Base-by-base conservation (phyloP, 2,113 vertebrate genomes). In the Cyphomyrus discorhynchus region DNA sequence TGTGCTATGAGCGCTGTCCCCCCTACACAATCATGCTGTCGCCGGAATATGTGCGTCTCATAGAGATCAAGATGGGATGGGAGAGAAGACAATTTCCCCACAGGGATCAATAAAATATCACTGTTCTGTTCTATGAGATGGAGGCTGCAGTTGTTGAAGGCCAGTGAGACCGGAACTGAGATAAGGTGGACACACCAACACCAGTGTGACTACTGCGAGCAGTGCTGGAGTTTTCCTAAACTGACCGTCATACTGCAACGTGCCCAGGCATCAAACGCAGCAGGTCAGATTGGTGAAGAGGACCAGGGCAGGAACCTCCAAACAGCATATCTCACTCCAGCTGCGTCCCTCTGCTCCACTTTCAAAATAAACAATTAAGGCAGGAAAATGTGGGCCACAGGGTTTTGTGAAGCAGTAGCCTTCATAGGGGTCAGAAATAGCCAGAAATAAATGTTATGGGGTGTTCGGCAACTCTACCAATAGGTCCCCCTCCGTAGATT, bases 321-420 rank as follows among this genome's bases (percentile, higher is more conserved):
- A 94, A 77, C 70, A 58, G 92, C 92, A 56, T 7, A 91, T 27
- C 0, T 66, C 24, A 92, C 8, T 91, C 91, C 91, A 92, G 90
- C 91, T 89, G 89, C 21, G 58, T 86, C 87, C 70, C 86, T 90
- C 90, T 77, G 90, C 91, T 85, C 88, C n/a, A 21, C 86, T 95
- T 95, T 96, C 94, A 95, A 95, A 95, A 92, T 88, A 90, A 92
- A 93, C 87, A 92, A 95, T 95, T 93, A 95, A 94, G 92, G 94
- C 93, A 93, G 93, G 93, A 91, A 94, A 94, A 95, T 95, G 94
- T 94, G 91, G 93, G 95, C 95, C 94, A 94, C 93, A 94, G 95
- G 94, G 94, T 94, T 94, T 90, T 87, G 87, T 90, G 92, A 93
- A 49, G 83, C 83, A 52, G 39, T 80, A 19, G 74, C 31, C 11